A percentile compares a stretch with the other conserved stretches of the same genome.
phyloP scores from a whole-genome alignment of 2,113 vertebrate species.

The Scomber japonicus region DNA sequence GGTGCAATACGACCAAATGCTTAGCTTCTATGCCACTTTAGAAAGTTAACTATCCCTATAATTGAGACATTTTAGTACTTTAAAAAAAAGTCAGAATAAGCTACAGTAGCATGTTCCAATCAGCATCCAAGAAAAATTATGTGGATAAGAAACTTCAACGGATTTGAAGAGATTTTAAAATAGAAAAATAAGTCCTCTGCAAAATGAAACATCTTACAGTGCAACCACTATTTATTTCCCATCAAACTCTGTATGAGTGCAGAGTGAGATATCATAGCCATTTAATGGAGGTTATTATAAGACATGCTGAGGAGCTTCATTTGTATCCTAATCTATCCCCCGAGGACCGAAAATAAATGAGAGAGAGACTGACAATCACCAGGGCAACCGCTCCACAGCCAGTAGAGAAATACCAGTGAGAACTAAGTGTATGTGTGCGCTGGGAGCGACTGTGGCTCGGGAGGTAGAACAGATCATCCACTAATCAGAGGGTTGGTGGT shows the following conservation, averaged over 20 bases:
- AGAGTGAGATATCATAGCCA: conserved; percentile 34
- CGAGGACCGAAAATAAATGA: conserved; percentile 32
- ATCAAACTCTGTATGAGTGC: background rate
- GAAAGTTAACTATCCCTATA: too few relatives aligned
- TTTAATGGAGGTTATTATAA: conserved; percentile 34
- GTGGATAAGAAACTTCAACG: too few relatives aligned
- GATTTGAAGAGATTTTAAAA: background rate
- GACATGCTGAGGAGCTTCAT: conserved; percentile 24
- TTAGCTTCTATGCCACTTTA: too few relatives aligned
- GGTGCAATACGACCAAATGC: too few relatives aligned
- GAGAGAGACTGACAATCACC: conserved; percentile 39
- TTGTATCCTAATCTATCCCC: conserved; percentile 50
- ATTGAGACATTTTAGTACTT: too few relatives aligned
- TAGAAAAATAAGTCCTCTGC: background rate
- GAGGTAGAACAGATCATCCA: too few relatives aligned
- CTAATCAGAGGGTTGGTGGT: too few relatives aligned
- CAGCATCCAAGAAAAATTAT: background rate
- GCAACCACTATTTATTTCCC: background rate
- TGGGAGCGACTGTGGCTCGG: too few relatives aligned
- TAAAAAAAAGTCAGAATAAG: background rate
- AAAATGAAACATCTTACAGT: background rate
- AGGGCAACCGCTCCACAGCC: conserved; percentile 21
- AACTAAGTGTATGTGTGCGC: background rate
- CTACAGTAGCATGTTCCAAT: background rate
- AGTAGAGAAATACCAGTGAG: conserved; percentile 2